A percentile compares a stretch with the other conserved stretches of the same genome.
Evolutionary conservation across 2,113 vertebrate genomes (phyloP).

Genomic region (Forbesichthys papilliferus): DNA sequence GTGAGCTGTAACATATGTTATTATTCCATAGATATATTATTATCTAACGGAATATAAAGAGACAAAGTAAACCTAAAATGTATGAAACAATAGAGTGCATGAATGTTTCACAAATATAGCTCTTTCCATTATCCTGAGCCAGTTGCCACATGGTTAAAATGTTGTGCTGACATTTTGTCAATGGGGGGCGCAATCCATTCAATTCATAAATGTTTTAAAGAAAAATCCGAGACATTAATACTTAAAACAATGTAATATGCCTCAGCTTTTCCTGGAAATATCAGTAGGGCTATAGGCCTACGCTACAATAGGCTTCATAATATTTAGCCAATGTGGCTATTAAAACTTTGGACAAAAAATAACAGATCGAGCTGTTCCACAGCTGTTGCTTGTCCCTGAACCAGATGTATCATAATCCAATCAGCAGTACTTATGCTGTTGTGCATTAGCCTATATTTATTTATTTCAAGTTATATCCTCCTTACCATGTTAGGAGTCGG

Average conservation of each 20-base stretch:
- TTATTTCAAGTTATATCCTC: neutral
- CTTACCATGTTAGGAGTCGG: constrained; percentile 66
- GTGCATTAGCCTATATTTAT: neutral
- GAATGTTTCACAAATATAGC: too few relatives aligned
- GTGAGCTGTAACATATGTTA: too few relatives aligned
- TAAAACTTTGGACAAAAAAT: neutral
- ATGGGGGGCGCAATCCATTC: constrained; percentile 46
- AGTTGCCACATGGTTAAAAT: neutral
- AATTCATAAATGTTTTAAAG: constrained; percentile 8
- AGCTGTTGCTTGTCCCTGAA: constrained; percentile 46
- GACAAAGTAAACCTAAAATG: neutral
- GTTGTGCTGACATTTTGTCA: constrained; percentile 28
- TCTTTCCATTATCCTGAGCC: neutral
- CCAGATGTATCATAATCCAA: neutral
- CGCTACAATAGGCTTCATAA: neutral
- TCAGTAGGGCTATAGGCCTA: neutral
- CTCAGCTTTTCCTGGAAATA: neutral
- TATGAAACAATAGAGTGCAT: neutral
- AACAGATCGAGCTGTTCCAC: constrained; percentile 12
- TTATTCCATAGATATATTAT: neutral
- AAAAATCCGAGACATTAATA: neutral
- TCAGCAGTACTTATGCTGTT: neutral
- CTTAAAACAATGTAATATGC: neutral
- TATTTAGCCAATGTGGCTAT: neutral
- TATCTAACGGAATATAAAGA: neutral